Percentiles rank a stretch among this genome's conserved stretches.
These are phyloP conservation scores for Stegophylla sp. DNA, from an alignment of 2,888 invertebrate genomes.

Conservation along the genomic window DNA sequence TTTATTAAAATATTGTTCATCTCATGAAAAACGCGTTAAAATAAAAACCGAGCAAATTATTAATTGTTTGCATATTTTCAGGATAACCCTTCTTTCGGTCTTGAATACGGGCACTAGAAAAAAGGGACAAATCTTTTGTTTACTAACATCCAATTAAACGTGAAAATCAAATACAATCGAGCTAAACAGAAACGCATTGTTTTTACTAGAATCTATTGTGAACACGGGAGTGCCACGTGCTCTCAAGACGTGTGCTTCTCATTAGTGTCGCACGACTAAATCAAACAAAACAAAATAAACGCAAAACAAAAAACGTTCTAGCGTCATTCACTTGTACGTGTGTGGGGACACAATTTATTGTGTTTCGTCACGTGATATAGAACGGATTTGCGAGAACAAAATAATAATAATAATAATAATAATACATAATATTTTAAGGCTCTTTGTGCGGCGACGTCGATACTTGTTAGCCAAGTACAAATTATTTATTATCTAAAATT, in stretches of 20 bases:
- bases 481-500: too few relatives aligned
- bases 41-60: background rate
- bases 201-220: constrained; percentile 22
- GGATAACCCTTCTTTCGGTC: background rate
- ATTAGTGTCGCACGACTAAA: constrained; percentile 33
- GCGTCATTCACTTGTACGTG: background rate
- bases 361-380: background rate
- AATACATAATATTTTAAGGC: background rate
- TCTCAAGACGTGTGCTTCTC: constrained; percentile 55
- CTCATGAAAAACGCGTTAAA: too few relatives aligned
- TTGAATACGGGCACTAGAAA: background rate
- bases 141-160: constrained; percentile 49
- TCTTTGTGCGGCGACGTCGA: background rate
- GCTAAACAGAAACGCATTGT: constrained; percentile 23
- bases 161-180: constrained; percentile 4
- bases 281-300: constrained; percentile 23
- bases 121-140: constrained; percentile 35
- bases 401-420: background rate
- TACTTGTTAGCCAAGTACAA: background rate
- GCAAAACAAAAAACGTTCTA: background rate
- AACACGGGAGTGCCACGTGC: constrained; percentile 34
- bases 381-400: background rate
- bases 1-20: too few relatives aligned
- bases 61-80: background rate
- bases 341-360: background rate